A percentile compares a stretch with the other conserved stretches of the same genome.
Conservation (phyloP, 2,888 invertebrate genomes). For the Tipula helvola region DNA sequence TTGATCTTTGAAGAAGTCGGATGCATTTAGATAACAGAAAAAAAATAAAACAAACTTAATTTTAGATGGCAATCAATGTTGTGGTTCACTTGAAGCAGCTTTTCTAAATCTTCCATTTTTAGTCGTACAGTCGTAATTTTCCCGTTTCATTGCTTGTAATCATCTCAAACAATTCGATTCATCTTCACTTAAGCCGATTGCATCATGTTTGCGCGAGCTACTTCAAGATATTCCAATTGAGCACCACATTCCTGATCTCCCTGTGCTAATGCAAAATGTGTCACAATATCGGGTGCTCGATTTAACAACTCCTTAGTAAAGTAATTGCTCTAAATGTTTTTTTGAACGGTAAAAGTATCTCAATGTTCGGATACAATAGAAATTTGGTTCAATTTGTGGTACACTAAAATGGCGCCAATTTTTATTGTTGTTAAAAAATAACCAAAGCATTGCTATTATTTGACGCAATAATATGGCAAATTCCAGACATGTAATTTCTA, state of each 20-base stretch:
- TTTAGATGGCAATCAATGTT: neutral
- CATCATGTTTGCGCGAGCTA: neutral
- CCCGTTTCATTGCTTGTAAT: neutral
- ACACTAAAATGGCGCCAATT: slow-evolving; percentile 12
- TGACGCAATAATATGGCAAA: slow-evolving; percentile 20
- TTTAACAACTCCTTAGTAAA: too few species aligned
- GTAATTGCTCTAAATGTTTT: neutral
- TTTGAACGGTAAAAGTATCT: neutral
- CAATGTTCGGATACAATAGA: slow-evolving; percentile 9
- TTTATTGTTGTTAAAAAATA: slow-evolving; percentile 15
- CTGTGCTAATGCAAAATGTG: neutral
- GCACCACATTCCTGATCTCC: neutral
- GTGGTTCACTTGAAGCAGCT: neutral
- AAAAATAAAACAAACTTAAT: neutral
- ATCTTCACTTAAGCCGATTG: neutral
- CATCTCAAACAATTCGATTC: neutral
- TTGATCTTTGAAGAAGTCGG: too few species aligned
- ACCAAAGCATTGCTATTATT: slow-evolving; percentile 19
- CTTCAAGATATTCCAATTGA: neutral
- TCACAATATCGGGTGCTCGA: neutral
- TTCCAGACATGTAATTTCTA: slow-evolving; percentile 17
- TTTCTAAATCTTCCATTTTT: neutral
- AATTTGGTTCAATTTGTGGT: slow-evolving; percentile 18
- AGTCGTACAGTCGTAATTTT: neutral
- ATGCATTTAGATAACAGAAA: too few species aligned